Evolutionary conservation across 2,797 vertebrate species (phyloP).

Genomic region (Loriculus beryllinus): DNA sequence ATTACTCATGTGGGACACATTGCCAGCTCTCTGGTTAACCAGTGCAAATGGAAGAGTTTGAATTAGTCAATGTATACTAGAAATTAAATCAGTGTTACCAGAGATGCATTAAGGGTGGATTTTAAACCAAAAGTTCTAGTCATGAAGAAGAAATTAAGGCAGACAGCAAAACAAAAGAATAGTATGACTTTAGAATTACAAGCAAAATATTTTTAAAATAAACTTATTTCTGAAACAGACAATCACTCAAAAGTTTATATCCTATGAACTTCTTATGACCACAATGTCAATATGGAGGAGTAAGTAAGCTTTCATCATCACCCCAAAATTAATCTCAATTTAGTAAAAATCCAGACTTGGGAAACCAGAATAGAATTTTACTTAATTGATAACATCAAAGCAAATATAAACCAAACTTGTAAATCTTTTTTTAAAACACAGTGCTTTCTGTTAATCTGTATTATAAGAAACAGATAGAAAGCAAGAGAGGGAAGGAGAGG

Average conservation of each 20-base stretch:
- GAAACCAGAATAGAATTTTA: background rate
- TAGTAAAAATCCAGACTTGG: background rate
- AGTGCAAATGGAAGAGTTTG: background rate
- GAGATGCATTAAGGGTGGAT: background rate
- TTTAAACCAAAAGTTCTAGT: background rate
- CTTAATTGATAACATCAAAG: background rate
- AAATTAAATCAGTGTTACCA: background rate
- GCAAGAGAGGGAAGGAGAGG: background rate
- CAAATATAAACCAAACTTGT: background rate
- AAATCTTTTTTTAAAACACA: background rate
- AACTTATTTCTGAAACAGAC: background rate
- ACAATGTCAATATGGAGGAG: background rate
- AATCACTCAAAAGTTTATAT: background rate
- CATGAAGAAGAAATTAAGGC: background rate
- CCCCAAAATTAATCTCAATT: background rate
- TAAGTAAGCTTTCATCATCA: background rate
- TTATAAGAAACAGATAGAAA: background rate
- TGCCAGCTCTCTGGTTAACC: background rate
- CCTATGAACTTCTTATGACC: background rate
- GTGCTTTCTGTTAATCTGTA: background rate
- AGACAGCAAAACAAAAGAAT: background rate
- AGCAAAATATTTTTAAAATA: background rate
- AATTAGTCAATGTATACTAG: background rate
- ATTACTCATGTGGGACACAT: background rate
- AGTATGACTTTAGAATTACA: background rate